A percentile compares a stretch with the other conserved stretches of the same genome.
These are phyloP conservation scores for Synanthedon myopaeformis DNA, from an alignment of 2,888 invertebrate genomes.

Conservation along the genomic window DNA sequence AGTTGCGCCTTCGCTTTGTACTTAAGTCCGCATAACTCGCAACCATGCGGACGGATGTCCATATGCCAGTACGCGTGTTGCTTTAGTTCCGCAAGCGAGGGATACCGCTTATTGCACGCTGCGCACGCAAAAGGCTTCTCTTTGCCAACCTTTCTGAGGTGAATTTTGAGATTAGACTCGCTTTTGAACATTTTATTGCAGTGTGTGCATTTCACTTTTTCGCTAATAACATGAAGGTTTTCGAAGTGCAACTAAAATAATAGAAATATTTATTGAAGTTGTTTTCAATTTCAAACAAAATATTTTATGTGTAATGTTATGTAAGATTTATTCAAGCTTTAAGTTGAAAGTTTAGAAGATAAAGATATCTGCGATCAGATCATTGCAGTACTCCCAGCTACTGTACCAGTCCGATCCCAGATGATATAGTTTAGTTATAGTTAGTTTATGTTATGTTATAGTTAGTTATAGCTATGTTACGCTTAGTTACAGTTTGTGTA, in stretches of 20 bases:
- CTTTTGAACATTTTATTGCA: constrained; percentile 32
- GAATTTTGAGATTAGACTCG: constrained; percentile 14
- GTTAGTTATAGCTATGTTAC: too few species aligned
- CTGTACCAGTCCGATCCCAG: too few species aligned
- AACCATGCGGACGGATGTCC: constrained; percentile 24
- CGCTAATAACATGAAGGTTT: constrained; percentile 1
- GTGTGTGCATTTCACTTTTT: constrained; percentile 25
- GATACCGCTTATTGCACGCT: constrained; percentile 26
- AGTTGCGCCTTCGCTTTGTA: constrained; percentile 30
- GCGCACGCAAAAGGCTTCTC: constrained; percentile 24
- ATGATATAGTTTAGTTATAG: too few species aligned
- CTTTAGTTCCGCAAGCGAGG: constrained; percentile 13
- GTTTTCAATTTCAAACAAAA: too few species aligned
- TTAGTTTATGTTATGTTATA: too few species aligned
- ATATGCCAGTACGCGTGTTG: constrained; percentile 32
- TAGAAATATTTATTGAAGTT: neutral
- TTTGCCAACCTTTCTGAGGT: constrained; percentile 16
- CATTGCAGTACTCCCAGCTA: too few species aligned
- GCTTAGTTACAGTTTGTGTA: too few species aligned
- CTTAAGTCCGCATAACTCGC: constrained; percentile 24
- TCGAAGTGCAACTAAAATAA: neutral
- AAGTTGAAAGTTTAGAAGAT: too few species aligned
- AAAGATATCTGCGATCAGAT: too few species aligned
- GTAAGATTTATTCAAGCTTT: too few species aligned
- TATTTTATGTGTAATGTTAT: too few species aligned